Conservation (phyloP, 2,888 invertebrate genomes). For the Drosophila rubida region DNA sequence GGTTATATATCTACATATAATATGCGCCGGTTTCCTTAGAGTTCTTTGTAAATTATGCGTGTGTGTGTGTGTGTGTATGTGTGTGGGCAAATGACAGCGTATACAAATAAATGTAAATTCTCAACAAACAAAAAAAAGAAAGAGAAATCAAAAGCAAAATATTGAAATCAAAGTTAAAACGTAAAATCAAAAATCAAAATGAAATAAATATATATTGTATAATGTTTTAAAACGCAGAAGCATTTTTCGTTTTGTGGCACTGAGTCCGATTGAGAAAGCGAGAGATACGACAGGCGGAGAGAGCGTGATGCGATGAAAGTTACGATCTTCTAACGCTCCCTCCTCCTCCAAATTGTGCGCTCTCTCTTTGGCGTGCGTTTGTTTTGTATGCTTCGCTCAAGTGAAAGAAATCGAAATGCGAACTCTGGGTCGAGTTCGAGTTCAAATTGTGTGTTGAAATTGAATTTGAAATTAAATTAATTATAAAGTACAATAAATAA, state of each 20-base stretch:
- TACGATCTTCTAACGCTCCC: neutral
- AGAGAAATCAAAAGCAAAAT: slow-evolving; percentile 28
- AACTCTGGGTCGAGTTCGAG: slow-evolving; percentile 1
- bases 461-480: slow-evolving; percentile 61
- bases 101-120: slow-evolving; percentile 8
- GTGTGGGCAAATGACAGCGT: slow-evolving; percentile 11
- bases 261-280: slow-evolving; percentile 8
- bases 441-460: slow-evolving; percentile 40
- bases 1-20: slow-evolving; percentile 32
- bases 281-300: neutral
- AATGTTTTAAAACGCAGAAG: slow-evolving; percentile 16
- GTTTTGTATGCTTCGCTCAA: slow-evolving; percentile 45
- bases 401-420: slow-evolving; percentile 37
- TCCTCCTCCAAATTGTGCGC: slow-evolving; percentile 17
- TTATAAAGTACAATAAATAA: slow-evolving; percentile 77
- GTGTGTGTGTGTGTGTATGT: slow-evolving; percentile 11
- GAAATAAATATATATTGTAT: slow-evolving; percentile 19
- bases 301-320: neutral
- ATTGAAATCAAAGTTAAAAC: slow-evolving; percentile 14
- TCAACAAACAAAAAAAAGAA: slow-evolving; percentile 26
- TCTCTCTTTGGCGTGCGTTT: slow-evolving; percentile 42
- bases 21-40: slow-evolving; percentile 18
- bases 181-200: slow-evolving; percentile 20
- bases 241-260: slow-evolving; percentile 10
- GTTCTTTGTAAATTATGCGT: slow-evolving; percentile 5